Percentiles rank a stretch among this genome's conserved stretches.
These are phyloP conservation scores for Pristionchus maxplancki DNA, from an alignment of 2,888 invertebrate genomes.

Conservation along the genomic window DNA sequence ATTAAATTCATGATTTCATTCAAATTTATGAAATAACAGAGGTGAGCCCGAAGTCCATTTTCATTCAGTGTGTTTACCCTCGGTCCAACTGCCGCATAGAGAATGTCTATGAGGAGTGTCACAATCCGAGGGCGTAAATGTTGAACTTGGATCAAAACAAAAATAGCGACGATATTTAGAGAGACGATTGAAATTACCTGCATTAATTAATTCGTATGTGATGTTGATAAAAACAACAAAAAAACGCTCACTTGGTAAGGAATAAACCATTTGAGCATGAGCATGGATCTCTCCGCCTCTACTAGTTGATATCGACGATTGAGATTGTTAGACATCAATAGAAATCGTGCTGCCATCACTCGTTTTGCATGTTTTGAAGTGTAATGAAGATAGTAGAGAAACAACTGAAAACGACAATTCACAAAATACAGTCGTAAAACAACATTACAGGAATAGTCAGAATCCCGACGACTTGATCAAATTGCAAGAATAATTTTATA, in stretches of 20 bases:
- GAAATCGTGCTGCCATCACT: not conserved
- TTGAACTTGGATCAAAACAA: not conserved
- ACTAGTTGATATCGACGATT: not conserved
- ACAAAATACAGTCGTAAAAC: not conserved
- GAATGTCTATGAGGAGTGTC: not conserved
- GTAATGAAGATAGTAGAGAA: not conserved
- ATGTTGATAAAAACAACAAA: too few species aligned
- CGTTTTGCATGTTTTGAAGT: not conserved
- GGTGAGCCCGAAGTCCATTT: too few species aligned
- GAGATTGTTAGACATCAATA: not conserved
- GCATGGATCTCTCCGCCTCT: not conserved
- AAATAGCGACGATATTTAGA: not conserved
- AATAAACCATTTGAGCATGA: not conserved
- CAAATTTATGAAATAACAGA: too few species aligned
- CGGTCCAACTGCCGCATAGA: not conserved
- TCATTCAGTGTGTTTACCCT: not conserved
- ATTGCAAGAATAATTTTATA: not conserved
- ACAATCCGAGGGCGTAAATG: not conserved
- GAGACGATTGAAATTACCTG: not conserved
- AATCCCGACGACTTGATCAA: not conserved
- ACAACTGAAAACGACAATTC: not conserved
- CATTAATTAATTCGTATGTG: too few species aligned
- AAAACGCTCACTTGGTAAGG: not conserved
- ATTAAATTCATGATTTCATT: too few species aligned
- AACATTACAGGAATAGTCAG: not conserved